These are phyloP conservation scores for Cathartes aura DNA, from an alignment of 2,113 vertebrate genomes.

Conservation along the genomic window DNA sequence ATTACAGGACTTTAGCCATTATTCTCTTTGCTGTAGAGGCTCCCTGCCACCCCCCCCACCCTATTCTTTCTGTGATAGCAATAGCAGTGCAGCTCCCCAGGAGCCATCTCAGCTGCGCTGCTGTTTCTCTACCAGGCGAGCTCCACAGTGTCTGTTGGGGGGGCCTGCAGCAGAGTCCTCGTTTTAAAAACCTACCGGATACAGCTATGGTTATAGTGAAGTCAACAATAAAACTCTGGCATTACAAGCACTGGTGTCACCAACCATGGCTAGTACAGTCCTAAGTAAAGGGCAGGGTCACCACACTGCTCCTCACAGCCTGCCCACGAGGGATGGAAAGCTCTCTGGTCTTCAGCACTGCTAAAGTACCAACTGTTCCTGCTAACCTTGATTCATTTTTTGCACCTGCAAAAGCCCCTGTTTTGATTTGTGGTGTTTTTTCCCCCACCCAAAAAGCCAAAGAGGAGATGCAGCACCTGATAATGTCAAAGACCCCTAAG, in stretches of 20 bases:
- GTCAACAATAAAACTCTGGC: not conserved
- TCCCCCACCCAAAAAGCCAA: too few species aligned
- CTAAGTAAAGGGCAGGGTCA: not conserved
- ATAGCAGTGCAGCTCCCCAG: not conserved
- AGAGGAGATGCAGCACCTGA: not conserved
- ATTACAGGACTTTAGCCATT: not conserved
- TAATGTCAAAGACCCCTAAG: not conserved
- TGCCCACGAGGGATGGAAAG: not conserved
- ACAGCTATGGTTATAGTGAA: not conserved
- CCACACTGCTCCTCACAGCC: not conserved
- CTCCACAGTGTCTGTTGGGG: not conserved
- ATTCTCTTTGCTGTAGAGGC: not conserved
- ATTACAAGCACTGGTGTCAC: not conserved
- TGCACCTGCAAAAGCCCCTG: not conserved
- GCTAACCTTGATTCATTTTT: accelerated
- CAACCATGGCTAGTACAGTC: not conserved
- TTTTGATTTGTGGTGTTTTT: not conserved
- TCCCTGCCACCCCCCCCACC: not conserved
- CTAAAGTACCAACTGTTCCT: not conserved
- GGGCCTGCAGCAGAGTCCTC: not conserved
- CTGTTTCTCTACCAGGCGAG: not conserved
- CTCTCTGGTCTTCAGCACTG: not conserved
- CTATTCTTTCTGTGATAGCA: not conserved
- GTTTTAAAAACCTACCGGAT: not conserved
- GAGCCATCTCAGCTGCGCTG: not conserved